Evolutionary conservation across 2,797 vertebrate species (phyloP), one percentile per base, ranked within the genome.

Genomic region (Mus minutoides): DNA sequence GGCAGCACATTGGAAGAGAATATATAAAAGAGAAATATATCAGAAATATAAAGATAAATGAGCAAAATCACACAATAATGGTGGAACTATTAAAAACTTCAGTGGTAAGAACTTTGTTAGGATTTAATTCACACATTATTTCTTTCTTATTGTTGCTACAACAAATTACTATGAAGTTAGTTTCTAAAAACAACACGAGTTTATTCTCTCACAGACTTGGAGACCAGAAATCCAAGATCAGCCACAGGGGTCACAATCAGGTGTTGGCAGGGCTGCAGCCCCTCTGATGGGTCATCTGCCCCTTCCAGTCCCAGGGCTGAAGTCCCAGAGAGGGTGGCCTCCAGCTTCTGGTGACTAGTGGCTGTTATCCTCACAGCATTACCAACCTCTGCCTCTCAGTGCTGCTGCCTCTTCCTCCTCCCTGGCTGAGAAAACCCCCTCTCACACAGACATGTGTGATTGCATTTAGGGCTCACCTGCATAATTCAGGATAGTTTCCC

Each of bases 91-190:
- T 89, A 60, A 83, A 88, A 82, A n/a, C n/a, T 89, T 76, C 60
- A 67, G 54, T n/a, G 26, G 40, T 88, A 76, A 73, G 52, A 89
- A 46, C 43, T 54, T 60, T 89, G 40, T 67, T 83, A 56, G 49
- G 34, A 43, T 83, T 76, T 22, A 95, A 89, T 71, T 92, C 34
- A 82, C 43, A 75, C n/a, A 40, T 10, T 73, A 13, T 52, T 92
- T 84, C 17, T 43, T 95, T 92, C 8, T 75, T 73, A 37, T 73
- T 56, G 43, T 37, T 90, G n/a, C 24, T 69, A 21, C n/a, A 58
- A 83, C 69, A 92, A 88, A 92, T 83, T 76, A 40, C n/a, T 49
- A 67, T 60, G 87, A 90, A 79, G 46, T 90, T 79, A 71, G 46
- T 80, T 67, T 79, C n/a, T 69, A 29, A 19, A 56, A 91, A 54